Base-by-base conservation (phyloP, 37 sponge, comb jelly and placozoan species). In the Cladorhizidae sp. region DNA sequence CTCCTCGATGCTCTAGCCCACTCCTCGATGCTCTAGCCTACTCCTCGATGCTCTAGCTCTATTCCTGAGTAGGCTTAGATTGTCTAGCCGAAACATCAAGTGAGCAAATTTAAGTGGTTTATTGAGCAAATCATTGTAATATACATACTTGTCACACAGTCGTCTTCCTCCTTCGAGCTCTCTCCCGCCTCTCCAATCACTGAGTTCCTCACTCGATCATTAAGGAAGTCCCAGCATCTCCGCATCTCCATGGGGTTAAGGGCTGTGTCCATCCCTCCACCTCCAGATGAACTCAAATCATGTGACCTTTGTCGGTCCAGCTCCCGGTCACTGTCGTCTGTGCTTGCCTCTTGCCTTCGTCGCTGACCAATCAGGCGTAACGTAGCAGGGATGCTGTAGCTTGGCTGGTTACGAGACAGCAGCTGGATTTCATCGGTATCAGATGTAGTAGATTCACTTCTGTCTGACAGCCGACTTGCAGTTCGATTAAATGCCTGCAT, bases 161-260 rank as follows among this genome's bases (percentile, higher is more conserved):
- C 70, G 55, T 28, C 22, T 51, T 51, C 59, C 8, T 6, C 59
- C 6, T 58, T 5, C 2, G 6, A 6, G 26, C 40, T 25, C 15
- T 2, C 77, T 42, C 37, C 77, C 63, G 32, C 77, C 42, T 41
- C 64, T 35, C 59, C 77, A 26, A 56, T 67, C 1, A 62, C 67
- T 33, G 59, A 62, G 12, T 77, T 64, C 28, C 26, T 56, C 0
- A 28, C 31, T 21, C 33, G 54, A 6, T 28, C 25, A 22, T 61
- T 61, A 7, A 61, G 62, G 62, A 61, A 61, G 67, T 65, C 31
- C 67, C 67, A 65, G 36, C 32, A 36, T 31, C 67, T 25, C 2
- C 35, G 3, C 17, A 65, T 65, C 9, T 12, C 35, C 67, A 65
- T 28, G 2, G 35, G 8, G 35, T 65, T 32, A 5, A 31, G 36